Evolutionary conservation across 2,888 invertebrate species (phyloP).

Genomic region (Beris chalybata): DNA sequence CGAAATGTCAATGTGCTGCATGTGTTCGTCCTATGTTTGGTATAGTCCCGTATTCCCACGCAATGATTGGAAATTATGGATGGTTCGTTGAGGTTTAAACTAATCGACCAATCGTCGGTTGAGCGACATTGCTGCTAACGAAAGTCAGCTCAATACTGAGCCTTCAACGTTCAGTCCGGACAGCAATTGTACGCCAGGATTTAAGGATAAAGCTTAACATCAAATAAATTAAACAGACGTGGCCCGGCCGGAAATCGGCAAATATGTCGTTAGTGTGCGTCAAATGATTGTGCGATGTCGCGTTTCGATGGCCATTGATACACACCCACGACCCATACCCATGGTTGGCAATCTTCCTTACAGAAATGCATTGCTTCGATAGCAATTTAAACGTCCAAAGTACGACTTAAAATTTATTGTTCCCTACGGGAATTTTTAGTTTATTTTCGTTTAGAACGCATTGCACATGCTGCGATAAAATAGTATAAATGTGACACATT

Average conservation of each 20-base stretch:
- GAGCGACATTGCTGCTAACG: constrained; percentile 13
- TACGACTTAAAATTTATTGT: no score
- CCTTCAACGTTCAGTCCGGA: not conserved
- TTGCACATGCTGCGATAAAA: no score
- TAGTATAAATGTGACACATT: no score
- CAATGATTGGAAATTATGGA: constrained; percentile 14
- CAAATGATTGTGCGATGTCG: no score
- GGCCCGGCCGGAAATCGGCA: not conserved
- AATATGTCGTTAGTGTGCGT: not conserved
- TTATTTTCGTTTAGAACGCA: no score
- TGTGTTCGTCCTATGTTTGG: no score
- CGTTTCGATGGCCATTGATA: no score
- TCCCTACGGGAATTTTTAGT: no score
- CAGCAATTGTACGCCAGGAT: constrained; percentile 17
- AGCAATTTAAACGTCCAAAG: no score
- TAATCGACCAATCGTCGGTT: constrained; percentile 10
- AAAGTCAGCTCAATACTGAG: constrained; percentile 1
- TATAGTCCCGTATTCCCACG: not conserved
- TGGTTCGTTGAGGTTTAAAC: constrained; percentile 7
- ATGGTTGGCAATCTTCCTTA: not conserved
- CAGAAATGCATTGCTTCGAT: constrained; percentile 12
- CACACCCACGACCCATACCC: no score
- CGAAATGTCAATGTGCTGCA: not conserved
- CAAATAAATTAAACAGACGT: constrained; percentile 20
- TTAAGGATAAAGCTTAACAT: constrained; percentile 12